phyloP scores from a whole-genome alignment of 1,140 invertebrate genomes.

The Geopemphigus sp. region DNA sequence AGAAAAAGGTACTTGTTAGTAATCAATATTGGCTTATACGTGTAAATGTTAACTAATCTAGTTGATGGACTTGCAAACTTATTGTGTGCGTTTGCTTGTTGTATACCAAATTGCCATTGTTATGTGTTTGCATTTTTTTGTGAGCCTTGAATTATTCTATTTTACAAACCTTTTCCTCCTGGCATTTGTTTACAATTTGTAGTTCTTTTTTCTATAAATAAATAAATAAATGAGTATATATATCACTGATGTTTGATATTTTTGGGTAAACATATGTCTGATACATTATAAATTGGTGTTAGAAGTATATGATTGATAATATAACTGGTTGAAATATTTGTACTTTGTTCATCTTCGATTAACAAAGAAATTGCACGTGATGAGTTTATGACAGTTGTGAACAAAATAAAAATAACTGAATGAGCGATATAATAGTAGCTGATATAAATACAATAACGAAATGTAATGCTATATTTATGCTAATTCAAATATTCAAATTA shows the following conservation, averaged over 20 bases:
- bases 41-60: slow-evolving; percentile 5
- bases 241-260: neutral
- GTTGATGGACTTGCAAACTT: neutral
- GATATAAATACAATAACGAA: neutral
- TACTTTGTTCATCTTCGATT: slow-evolving; percentile 6
- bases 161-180: neutral
- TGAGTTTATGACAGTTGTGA: neutral
- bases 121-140: neutral
- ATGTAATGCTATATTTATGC: neutral
- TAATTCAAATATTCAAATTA: neutral
- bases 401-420: neutral
- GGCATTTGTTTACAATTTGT: neutral
- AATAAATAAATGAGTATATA: neutral
- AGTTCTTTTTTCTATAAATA: neutral
- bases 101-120: neutral
- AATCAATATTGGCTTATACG: neutral
- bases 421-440: neutral
- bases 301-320: neutral
- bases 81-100: neutral
- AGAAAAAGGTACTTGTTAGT: neutral
- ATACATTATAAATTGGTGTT: neutral
- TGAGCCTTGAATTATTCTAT: slow-evolving; percentile 27
- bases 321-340: neutral
- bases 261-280: neutral
- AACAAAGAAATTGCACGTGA: slow-evolving; percentile 17